Evolutionary conservation across 2,113 vertebrate species (phyloP).

Genomic region (Sylvia atricapilla): DNA sequence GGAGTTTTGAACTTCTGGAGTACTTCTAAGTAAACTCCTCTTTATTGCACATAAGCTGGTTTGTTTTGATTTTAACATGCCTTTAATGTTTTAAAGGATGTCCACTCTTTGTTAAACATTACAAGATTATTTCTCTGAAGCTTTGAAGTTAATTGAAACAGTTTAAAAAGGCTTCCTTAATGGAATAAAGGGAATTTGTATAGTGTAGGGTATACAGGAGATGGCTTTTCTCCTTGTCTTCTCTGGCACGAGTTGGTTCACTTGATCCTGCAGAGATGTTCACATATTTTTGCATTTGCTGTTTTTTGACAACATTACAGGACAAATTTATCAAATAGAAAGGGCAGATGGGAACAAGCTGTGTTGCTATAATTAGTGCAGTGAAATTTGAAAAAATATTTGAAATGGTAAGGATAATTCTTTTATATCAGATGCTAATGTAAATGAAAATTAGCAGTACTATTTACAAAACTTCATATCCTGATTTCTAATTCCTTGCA

Average conservation of each 20-base stretch:
- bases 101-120: neutral
- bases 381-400: neutral
- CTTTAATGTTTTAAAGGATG: neutral
- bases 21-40: neutral
- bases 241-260: neutral
- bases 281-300: neutral
- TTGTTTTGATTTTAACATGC: neutral
- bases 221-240: neutral
- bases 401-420: neutral
- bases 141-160: constrained; percentile 24
- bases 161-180: neutral
- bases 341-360: neutral
- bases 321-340: neutral
- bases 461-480: neutral
- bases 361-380: neutral
- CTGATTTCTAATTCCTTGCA: neutral
- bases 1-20: neutral
- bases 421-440: neutral
- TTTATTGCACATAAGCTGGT: neutral
- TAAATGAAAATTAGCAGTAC: neutral
- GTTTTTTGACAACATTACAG: neutral
- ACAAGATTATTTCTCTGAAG: neutral
- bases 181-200: neutral
- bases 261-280: neutral
- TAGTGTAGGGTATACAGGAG: neutral